A percentile compares a stretch with the other conserved stretches of the same genome.
Evolutionary conservation across 2,888 invertebrate species (phyloP).

Genomic region (Agrochola lota): DNA sequence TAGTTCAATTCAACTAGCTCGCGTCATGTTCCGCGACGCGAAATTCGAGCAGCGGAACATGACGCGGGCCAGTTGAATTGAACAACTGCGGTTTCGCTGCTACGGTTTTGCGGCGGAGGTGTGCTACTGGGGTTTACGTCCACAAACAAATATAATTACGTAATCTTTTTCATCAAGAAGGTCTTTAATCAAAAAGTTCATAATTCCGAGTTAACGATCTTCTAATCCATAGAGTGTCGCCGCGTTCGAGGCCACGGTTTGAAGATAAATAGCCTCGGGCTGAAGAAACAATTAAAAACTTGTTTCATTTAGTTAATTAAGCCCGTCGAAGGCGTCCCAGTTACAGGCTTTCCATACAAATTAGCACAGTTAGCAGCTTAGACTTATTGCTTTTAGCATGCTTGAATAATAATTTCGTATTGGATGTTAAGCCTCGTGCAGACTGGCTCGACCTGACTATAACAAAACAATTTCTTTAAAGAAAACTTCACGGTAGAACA

Average conservation of each 20-base stretch:
- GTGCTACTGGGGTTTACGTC: too few relatives aligned
- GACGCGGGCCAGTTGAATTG: too few relatives aligned
- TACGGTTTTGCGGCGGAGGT: too few relatives aligned
- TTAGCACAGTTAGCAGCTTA: slow-evolving; percentile 60
- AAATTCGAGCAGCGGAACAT: too few relatives aligned
- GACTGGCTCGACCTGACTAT: too few relatives aligned
- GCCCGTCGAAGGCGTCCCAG: slow-evolving; percentile 57
- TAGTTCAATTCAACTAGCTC: too few relatives aligned
- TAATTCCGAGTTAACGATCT: slow-evolving; percentile 9
- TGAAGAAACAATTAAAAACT: slow-evolving; percentile 79
- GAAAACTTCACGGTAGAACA: too few relatives aligned
- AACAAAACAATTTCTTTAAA: too few relatives aligned
- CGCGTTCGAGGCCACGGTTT: slow-evolving; percentile 49
- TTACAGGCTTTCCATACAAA: slow-evolving; percentile 70
- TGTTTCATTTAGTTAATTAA: slow-evolving; percentile 77
- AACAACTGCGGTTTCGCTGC: too few relatives aligned
- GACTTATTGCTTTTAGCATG: slow-evolving; percentile 54
- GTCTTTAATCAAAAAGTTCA: background rate
- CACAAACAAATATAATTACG: background rate
- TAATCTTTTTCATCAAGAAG: background rate
- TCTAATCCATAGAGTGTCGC: slow-evolving; percentile 44
- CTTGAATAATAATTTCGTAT: slow-evolving; percentile 56
- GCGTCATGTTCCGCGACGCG: too few relatives aligned
- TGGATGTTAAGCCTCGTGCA: slow-evolving; percentile 2
- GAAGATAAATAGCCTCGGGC: slow-evolving; percentile 68